A percentile compares a stretch with the other conserved stretches of the same genome.
phyloP scores from a whole-genome alignment of 2,888 invertebrate species.

The Coenonympha arcania region DNA sequence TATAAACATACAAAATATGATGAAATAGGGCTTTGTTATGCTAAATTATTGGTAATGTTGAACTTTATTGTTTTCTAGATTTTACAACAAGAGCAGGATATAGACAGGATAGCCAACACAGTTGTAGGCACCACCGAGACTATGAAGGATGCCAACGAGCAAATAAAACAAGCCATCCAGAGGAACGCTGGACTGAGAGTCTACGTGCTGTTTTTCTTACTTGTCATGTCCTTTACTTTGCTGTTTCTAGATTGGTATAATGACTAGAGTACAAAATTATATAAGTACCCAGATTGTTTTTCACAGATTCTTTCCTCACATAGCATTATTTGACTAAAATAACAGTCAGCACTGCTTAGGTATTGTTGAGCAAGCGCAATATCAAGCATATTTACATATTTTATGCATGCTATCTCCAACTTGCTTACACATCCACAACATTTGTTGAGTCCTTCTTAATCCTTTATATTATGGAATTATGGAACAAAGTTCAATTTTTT shows the following conservation, averaged over 20 bases:
- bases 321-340: no score
- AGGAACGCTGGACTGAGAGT: slow-evolving; percentile 96
- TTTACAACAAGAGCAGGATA: slow-evolving; percentile 92
- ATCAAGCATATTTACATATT: no score
- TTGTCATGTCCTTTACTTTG: slow-evolving; percentile 96
- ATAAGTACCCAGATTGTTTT: background rate
- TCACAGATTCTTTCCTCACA: background rate
- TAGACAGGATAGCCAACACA: slow-evolving; percentile 90
- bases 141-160: slow-evolving; percentile 96
- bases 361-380: no score
- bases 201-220: slow-evolving; percentile 94
- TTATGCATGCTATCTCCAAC: no score
- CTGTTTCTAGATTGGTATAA: slow-evolving; percentile 99
- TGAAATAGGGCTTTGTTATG: no score
- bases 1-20: no score
- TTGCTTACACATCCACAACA: no score
- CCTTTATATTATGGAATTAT: no score
- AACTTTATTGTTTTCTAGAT: slow-evolving; percentile 65
- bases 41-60: background rate
- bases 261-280: slow-evolving; percentile 63
- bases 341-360: no score
- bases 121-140: slow-evolving; percentile 96
- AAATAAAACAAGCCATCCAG: slow-evolving; percentile 97
- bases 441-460: no score
- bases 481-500: no score